Evolutionary conservation across 2,888 invertebrate species (phyloP).

Genomic region (Bedellia somnulentella): DNA sequence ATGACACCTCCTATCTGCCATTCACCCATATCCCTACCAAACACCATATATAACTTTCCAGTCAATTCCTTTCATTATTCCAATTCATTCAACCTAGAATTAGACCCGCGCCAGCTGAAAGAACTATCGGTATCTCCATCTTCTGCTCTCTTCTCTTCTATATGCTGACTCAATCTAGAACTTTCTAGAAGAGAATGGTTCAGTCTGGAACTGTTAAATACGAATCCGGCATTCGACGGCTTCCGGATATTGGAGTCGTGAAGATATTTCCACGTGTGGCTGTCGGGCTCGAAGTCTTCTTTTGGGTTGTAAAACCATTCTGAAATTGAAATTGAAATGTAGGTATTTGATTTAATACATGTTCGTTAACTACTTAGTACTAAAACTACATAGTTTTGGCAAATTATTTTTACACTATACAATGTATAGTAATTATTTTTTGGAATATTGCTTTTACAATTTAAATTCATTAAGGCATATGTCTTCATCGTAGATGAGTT

Average conservation of each 20-base stretch:
- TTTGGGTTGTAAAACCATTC: constrained; percentile 53
- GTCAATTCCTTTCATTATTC: not conserved
- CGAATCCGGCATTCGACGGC: constrained; percentile 45
- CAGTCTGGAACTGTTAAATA: constrained; percentile 35
- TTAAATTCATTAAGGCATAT: no score
- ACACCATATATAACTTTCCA: not conserved
- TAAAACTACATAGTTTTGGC: no score
- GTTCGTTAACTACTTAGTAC: no score
- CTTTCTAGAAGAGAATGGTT: constrained; percentile 22
- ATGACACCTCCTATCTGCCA: no score
- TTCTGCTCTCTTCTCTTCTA: not conserved
- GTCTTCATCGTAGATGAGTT: no score
- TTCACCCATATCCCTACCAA: no score
- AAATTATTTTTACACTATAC: no score
- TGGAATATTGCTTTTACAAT: no score
- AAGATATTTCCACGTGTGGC: constrained; percentile 51
- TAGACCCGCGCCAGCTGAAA: constrained; percentile 47
- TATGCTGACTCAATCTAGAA: constrained; percentile 5
- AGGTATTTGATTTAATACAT: not conserved
- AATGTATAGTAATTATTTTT: no score
- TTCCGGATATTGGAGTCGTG: constrained; percentile 32
- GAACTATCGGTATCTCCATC: constrained; percentile 51
- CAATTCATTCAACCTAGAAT: constrained; percentile 18
- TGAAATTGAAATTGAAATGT: constrained; percentile 13
- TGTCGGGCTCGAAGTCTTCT: constrained; percentile 23